Base-by-base conservation (phyloP, 1,140 invertebrate genomes). In the Drosophila ananassae region DNA sequence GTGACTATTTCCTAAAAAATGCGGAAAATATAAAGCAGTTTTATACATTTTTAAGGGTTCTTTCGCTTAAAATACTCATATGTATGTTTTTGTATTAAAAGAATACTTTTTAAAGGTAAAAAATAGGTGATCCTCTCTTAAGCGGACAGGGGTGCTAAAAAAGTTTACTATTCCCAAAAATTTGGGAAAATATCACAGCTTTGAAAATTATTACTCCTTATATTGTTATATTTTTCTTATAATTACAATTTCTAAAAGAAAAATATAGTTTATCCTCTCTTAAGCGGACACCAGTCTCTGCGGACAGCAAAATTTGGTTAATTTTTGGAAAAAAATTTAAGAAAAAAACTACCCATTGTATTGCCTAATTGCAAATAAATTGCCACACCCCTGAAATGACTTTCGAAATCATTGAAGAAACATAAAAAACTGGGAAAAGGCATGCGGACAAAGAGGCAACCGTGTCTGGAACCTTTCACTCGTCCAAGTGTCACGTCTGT, bases 401-500 rank as follows among this genome's bases (percentile, higher is more conserved):
- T 37, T 37, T 37, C 34, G 34, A 32, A 32, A 32, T 32, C 32
- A 8, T 9, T 25, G 2, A 25, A 2, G 24, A 39, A 13, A 39
- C n/a, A 9, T 25, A n/a, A 8, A 37, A 25, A 47, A 25, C 17
- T n/a, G 28, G 10, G 10, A 39, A 56, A 28, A 52, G 7, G 48
- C 17, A 67, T 69, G 56, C 12, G 59, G 34, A 69, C 32, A 69
- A 39, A 37, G 24, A 2, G 9, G 62, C 68, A 32, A 32, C 8
- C 32, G 32, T 69, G 50, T 3, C 8, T 21, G 41, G 34, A 32
- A 39, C 62, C 53, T 63, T 54, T 69, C 51, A 69, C 66, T 55
- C 47, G 58, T 41, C 52, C 30, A 57, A 69, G 63, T 69, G 67
- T 69, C 67, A 69, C 67, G 67, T 69, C 67, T 57, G 52, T 25